Base-by-base conservation (phyloP, 2,113 vertebrate genomes). In the Bostrychus sinensis region DNA sequence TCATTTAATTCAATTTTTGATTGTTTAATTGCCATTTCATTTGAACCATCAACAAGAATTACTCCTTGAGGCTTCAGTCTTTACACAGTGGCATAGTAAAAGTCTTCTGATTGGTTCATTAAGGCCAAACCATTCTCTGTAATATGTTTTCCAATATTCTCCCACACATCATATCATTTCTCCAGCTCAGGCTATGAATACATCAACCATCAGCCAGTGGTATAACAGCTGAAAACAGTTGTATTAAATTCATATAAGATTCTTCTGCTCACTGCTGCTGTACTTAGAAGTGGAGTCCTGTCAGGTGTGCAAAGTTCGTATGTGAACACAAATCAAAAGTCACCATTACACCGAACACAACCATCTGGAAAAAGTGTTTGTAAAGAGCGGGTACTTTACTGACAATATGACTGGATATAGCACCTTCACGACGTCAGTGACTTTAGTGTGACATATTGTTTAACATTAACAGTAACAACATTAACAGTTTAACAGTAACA, bases 21-120 rank as follows among this genome's bases (percentile, higher is more conserved):
- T 45, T 17, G 65, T 12, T 68, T 23, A 72, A 57, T 56, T 30
- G 62, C 58, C 55, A 62, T 75, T 84, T 78, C 65, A 82, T 66
- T 84, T 73, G 23, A 62, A 38, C 71, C 43, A 66, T 48, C 70
- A 63, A 61, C 58, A 39, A 64, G 37, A 77, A 77, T 65, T 20
- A 65, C 60, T 72, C 66, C 66, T 63, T 16, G 17, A 71, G 67
- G 78, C 34, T 16, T 67, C 56, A 30, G 56, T 73, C 56, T 70
- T 79, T 42, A 64, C 70, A 77, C 68, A 42, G 77, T 34, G 34
- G 56, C 43, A 71, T 61, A 64, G 71, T 71, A 65, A 77, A 70
- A 66, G 59, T 58, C 19, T 76, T 69, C 54, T 62, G 66, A 57
- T n/a, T 46, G 75, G 72, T 76, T 74, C 32, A 77, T 74, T 70